Conservation (phyloP, 2,888 invertebrate genomes). For the Pachymerium ferrugineum region DNA sequence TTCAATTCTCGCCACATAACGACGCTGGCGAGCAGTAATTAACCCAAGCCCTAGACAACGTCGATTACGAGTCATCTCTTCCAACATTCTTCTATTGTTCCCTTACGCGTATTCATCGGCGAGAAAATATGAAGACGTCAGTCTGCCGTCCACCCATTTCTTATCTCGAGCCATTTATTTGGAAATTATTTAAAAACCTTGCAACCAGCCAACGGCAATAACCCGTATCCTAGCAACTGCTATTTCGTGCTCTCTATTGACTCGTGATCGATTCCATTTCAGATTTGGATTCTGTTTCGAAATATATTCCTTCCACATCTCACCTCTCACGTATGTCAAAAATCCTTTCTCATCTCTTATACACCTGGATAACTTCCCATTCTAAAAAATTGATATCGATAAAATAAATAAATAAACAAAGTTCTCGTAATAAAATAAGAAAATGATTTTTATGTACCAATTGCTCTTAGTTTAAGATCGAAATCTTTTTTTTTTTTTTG, state of each 20-base stretch:
- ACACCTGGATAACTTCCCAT: background rate
- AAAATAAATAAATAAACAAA: background rate
- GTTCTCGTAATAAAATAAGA: too few relatives aligned
- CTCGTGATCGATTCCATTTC: slow-evolving; percentile 9
- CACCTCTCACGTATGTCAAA: background rate
- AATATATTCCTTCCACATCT: background rate
- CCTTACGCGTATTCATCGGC: background rate
- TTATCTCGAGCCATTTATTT: background rate
- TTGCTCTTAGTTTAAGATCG: too few relatives aligned
- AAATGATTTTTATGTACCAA: too few relatives aligned
- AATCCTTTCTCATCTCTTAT: background rate
- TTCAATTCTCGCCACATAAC: too few relatives aligned
- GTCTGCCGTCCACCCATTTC: background rate
- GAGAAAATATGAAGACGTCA: background rate
- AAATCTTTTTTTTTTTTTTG: too few relatives aligned
- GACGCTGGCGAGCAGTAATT: background rate
- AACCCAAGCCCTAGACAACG: background rate
- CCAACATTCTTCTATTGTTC: background rate
- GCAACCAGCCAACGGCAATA: background rate
- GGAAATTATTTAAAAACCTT: background rate
- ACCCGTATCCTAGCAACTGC: background rate
- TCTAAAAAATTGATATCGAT: background rate
- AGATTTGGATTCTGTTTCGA: slow-evolving; percentile 3
- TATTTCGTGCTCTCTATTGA: too few relatives aligned
- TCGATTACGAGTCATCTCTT: background rate